Evolutionary conservation across 2,113 vertebrate genomes (phyloP).

Genomic region (Caracal caracal): DNA sequence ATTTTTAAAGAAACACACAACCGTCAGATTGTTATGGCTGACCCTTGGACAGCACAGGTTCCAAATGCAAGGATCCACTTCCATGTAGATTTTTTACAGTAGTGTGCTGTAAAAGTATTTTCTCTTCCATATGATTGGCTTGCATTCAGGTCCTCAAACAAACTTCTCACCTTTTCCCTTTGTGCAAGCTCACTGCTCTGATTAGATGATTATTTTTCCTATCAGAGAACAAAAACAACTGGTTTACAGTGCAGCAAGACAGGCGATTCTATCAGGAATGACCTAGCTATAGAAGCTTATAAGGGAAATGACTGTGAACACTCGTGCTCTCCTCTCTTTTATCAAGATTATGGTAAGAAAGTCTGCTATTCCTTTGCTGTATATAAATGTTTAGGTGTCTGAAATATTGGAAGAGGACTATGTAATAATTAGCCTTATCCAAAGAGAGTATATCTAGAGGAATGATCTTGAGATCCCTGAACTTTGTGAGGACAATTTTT

Average conservation of each 20-base stretch:
- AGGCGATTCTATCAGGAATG: background rate
- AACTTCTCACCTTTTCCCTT: background rate
- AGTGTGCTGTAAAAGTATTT: background rate
- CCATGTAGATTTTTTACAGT: background rate
- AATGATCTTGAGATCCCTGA: background rate
- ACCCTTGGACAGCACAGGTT: background rate
- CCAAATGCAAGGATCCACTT: background rate
- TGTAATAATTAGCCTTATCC: background rate
- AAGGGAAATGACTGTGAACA: background rate
- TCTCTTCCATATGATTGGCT: background rate
- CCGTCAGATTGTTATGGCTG: background rate
- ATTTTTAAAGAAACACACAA: background rate
- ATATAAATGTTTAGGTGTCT: background rate
- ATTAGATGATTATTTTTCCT: background rate
- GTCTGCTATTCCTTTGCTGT: background rate
- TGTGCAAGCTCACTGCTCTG: background rate
- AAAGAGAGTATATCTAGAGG: background rate
- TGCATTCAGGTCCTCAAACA: background rate
- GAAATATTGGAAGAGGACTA: background rate
- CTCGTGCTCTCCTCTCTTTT: background rate
- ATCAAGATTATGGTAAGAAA: background rate
- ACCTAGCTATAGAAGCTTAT: background rate
- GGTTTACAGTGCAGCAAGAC: background rate
- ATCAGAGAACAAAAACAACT: slow-evolving; percentile 5
- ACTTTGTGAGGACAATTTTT: background rate